Evolutionary conservation across 2,888 invertebrate species (phyloP), one percentile per base, ranked within the genome.

Genomic region (Pollenia amentaria): DNA sequence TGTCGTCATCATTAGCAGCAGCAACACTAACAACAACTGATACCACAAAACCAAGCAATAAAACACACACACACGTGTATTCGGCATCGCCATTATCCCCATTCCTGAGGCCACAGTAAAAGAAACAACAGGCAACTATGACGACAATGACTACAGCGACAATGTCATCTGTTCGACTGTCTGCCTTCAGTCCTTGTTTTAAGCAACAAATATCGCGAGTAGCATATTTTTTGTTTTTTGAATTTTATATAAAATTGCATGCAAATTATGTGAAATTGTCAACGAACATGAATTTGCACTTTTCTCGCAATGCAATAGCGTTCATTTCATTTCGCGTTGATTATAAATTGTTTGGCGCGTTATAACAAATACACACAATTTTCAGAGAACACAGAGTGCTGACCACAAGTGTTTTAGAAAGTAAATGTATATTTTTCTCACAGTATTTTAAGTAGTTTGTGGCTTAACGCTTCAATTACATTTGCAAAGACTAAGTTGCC

Each of bases 221-320:
- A 1, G 38, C 16, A 62, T 67, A 11, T 62, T 75, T 57, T 38
- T 60, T 40, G 38, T 21, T 57, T 55, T 75, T 82, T 69, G n/a
- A 44, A 46, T 69, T 76, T 77, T 67, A 51, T 80, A 55, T 80
- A 80, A 87, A 84, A 87, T 84, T 87, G 84, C 87, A 87, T 84
- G 87, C 87, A 87, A 87, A 87, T 87, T 92, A 91, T 92, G 91
- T 90, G 91, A 91, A 92, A 92, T 91, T 91, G 92, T 91, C 92
- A 92, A 90, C 91, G 90, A 92, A 91, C 92, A 91, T 91, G 92
- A 91, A 90, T 91, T 91, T 91, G 92, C 92, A 91, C 92, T 91
- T 92, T 92, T 90, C 88, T 88, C 91, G 90, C 91, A 91, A 90
- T 91, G 91, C 91, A 90, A 81, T 42, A 81, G 90, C 90, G 89